phyloP scores from a whole-genome alignment of 2,888 invertebrate genomes.

The Chrysodeixis includens region DNA sequence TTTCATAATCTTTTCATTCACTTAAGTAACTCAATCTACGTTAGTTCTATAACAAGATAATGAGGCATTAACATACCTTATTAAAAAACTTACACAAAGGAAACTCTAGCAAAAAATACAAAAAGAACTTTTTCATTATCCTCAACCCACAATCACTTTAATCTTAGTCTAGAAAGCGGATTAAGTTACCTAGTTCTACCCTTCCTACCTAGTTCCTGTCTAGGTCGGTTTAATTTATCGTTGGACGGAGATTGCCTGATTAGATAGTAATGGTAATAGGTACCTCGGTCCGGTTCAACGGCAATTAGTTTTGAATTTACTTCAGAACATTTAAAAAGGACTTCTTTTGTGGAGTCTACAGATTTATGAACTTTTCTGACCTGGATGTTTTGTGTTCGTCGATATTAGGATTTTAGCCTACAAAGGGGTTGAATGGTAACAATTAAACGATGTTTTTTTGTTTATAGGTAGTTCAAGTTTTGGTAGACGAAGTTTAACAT shows the following conservation, averaged over 20 bases:
- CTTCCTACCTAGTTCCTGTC: conserved; percentile 15
- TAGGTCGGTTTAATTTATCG: conserved; percentile 21
- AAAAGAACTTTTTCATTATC: neutral
- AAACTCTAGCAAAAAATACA: neutral
- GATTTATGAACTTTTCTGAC: no score
- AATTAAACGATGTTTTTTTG: no score
- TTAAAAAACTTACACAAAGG: conserved; percentile 2
- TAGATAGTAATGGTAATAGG: conserved; percentile 27
- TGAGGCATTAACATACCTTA: neutral
- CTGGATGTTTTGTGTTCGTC: no score
- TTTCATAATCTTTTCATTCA: neutral
- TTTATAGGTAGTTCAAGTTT: no score
- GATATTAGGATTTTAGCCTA: no score
- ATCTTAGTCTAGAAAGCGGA: conserved; percentile 29
- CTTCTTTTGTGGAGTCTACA: neutral
- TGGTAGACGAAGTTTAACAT: no score
- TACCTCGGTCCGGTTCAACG: neutral
- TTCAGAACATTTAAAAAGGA: neutral
- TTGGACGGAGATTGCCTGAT: conserved; percentile 11
- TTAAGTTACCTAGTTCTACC: conserved; percentile 36
- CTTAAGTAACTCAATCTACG: neutral
- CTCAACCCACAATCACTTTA: conserved; percentile 16
- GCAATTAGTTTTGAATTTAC: neutral
- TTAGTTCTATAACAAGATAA: neutral
- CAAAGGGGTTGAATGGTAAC: no score